Conservation (phyloP, 2,888 invertebrate genomes). For the Patella pellucida region DNA sequence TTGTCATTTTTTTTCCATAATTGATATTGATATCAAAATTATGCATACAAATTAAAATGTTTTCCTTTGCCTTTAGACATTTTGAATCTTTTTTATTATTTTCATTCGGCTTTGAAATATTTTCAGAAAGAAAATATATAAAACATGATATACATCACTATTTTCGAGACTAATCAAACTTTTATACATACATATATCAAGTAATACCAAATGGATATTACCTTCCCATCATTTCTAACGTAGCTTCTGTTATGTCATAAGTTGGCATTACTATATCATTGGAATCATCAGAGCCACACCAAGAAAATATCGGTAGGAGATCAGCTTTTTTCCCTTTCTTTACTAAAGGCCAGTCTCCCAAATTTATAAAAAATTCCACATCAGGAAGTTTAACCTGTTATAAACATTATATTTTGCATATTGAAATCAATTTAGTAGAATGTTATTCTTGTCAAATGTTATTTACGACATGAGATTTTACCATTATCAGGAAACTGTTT, state of each 20-base stretch:
- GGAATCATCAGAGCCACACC: slow-evolving; percentile 92
- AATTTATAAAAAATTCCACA: slow-evolving; percentile 89
- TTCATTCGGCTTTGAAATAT: no score
- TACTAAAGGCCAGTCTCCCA: slow-evolving; percentile 93
- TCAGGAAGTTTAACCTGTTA: slow-evolving; percentile 80
- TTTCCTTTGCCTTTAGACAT: background rate
- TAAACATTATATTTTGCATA: background rate
- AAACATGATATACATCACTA: background rate
- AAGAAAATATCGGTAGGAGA: slow-evolving; percentile 88
- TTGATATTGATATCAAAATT: background rate
- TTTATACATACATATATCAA: background rate
- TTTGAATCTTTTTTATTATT: no score
- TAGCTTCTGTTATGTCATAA: slow-evolving; percentile 93
- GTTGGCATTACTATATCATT: slow-evolving; percentile 94
- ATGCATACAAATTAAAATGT: background rate
- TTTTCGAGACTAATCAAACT: background rate
- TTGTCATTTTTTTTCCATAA: no score
- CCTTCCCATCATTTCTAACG: slow-evolving; percentile 94
- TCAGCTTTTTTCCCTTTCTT: slow-evolving; percentile 69
- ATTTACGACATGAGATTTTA: no score
- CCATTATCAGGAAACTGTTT: no score
- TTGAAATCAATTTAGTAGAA: no score
- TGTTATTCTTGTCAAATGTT: no score
- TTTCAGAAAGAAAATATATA: background rate
- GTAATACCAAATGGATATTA: slow-evolving; percentile 27